Percentiles rank a stretch among this genome's conserved stretches.
Conservation (phyloP, 1,140 invertebrate genomes). For the Calycopis cecrops region DNA sequence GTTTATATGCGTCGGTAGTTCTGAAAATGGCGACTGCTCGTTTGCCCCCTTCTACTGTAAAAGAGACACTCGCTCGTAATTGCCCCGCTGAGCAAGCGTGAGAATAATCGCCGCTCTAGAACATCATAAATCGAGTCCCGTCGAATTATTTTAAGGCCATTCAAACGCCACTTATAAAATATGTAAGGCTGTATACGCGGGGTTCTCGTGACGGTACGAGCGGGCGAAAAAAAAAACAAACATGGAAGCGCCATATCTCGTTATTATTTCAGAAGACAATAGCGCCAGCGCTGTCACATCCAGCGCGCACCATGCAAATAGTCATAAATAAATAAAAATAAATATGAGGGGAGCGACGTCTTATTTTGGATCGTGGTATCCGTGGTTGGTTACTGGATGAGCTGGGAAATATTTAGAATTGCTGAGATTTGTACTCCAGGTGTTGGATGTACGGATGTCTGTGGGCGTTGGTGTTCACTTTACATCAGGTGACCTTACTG, state of each 20-base stretch:
- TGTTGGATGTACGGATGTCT: too few relatives aligned
- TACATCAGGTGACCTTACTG: too few relatives aligned
- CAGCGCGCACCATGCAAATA: constrained; percentile 71
- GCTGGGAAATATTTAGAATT: constrained; percentile 7
- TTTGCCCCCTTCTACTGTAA: too few relatives aligned
- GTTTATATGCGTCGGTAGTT: too few relatives aligned
- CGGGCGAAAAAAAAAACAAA: constrained; percentile 39
- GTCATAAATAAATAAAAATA: constrained; percentile 75
- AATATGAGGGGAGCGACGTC: constrained; percentile 64
- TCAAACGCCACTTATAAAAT: constrained; percentile 67
- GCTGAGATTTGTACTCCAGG: too few relatives aligned
- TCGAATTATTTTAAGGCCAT: constrained; percentile 62
- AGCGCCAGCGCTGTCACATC: constrained; percentile 67
- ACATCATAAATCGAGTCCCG: constrained; percentile 43
- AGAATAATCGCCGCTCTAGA: constrained; percentile 42
- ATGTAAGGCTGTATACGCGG: constrained; percentile 39
- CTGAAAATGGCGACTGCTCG: too few relatives aligned
- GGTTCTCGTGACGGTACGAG: constrained; percentile 49
- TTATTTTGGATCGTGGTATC: constrained; percentile 56
- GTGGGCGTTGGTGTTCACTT: too few relatives aligned
- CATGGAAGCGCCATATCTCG: constrained; percentile 62
- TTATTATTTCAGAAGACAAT: constrained; percentile 73
- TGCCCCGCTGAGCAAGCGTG: constrained; percentile 30
- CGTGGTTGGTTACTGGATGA: constrained; percentile 26
- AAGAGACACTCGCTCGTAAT: not conserved